Percentiles rank a stretch among this genome's conserved stretches.
These are phyloP conservation scores for Enteromius argenteus DNA, from an alignment of 2,797 vertebrate genomes.

Conservation along the genomic window DNA sequence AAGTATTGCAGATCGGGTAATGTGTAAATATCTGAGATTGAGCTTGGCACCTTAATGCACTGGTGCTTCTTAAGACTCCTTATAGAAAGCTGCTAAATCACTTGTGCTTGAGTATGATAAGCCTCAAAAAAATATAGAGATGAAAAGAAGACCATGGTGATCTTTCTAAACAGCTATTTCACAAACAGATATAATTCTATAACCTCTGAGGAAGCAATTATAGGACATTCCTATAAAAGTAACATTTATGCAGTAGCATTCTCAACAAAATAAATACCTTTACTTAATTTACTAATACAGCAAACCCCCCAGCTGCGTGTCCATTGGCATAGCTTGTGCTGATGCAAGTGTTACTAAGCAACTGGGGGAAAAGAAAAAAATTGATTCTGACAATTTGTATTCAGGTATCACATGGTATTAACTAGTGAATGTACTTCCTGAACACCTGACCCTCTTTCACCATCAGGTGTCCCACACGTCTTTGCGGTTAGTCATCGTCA, in stretches of 20 bases:
- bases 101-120: slow-evolving; percentile 31
- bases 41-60: slow-evolving; percentile 52
- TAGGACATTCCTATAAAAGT: slow-evolving; percentile 34
- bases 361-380: slow-evolving; percentile 36
- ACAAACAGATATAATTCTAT: slow-evolving; percentile 8
- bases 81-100: slow-evolving; percentile 46
- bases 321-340: slow-evolving; percentile 27
- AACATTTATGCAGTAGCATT: slow-evolving; percentile 34
- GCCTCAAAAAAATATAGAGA: slow-evolving; percentile 38
- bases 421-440: slow-evolving; percentile 26
- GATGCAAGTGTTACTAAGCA: slow-evolving; percentile 33
- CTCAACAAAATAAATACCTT: slow-evolving; percentile 58
- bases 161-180: slow-evolving; percentile 27
- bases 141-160: background rate
- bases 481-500: slow-evolving; percentile 84
- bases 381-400: slow-evolving; percentile 31
- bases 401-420: slow-evolving; percentile 6
- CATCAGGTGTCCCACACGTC: background rate
- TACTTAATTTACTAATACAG: slow-evolving; percentile 37
- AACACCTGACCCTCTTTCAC: background rate
- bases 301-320: slow-evolving; percentile 23
- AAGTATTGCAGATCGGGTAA: slow-evolving; percentile 79
- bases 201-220: slow-evolving; percentile 32
- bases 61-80: slow-evolving; percentile 53
- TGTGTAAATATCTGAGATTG: slow-evolving; percentile 38